Base-by-base conservation (phyloP, 2,888 invertebrate genomes). In the Lycia hirtaria region DNA sequence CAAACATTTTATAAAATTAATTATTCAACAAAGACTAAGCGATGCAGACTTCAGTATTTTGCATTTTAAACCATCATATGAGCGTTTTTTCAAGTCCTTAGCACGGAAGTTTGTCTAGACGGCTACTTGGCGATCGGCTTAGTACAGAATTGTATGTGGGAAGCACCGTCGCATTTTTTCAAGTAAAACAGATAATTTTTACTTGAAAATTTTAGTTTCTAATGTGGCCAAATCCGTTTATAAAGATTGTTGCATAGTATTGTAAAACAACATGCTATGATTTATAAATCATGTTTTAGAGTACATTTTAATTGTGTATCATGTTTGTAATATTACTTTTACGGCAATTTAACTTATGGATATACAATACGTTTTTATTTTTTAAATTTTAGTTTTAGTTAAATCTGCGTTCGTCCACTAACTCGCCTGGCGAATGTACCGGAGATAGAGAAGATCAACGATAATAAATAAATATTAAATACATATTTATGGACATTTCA, bases 11-110 rank as follows among this genome's bases (percentile, higher is more conserved):
- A 67, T 56, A 53, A 60, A 64, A 68, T 68, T 64, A 62, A 55
- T 53, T 61, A 65, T 65, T 65, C 65, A 62, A 64, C 62, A 62
- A 49, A 61, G 64, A 66, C 67, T 67, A 54, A 63, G 62, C 61
- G 63, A 65, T 67, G 66, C 59, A 57, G 62, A 64, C 65, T 63
- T 56, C 53, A 59, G 62, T 53, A 62, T 60, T 72, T 72, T 70
- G 73, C 74, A 80, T 83, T 80, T 80, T 80, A 73, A 74, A 77
- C 69, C 69, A n/a, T 70, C 69, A 72, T 68, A 69, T 67, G 64
- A 62, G 69, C 67, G 67, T 45, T 45, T 50, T 49, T 50, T 51
- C 14, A 20, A 12, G 28, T 30, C 28, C 43, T 48, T 48, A 43
- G 52, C 48, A 53, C 52, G 57, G 52, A 58, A 58, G 48, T 30